Evolutionary conservation across 2,888 invertebrate species (phyloP), one percentile per base, ranked within the genome.

Genomic region (Synanthedon myopaeformis): DNA sequence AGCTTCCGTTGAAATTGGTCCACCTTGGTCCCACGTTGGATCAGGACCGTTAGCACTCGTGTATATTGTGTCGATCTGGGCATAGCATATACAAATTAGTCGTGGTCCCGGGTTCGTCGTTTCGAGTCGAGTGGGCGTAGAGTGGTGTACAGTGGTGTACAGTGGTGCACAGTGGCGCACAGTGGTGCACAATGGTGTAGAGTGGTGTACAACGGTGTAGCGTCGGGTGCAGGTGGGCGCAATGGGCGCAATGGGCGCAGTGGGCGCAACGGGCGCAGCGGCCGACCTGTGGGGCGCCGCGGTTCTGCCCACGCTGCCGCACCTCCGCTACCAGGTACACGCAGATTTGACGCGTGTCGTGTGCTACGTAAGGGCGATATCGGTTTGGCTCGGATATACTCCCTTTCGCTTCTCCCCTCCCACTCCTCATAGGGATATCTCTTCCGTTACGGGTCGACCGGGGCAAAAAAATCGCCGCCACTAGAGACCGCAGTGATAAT

Each of bases 271-370:
- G 62, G 61, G 64, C 60, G 61, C 64, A 57, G 67, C 70, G 60
- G 69, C 70, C 64, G 78, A 80, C 73, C 70, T 80, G 72, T 82
- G 82, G 82, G 74, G 70, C 60, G 73, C 74, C 64, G 75, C 76
- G 59, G 69, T 80, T 69, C 72, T 81, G 72, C 80, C 79, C 59
- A 63, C 79, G 59, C 69, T 81, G 67, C 74, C 78, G 61, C 69
- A 67, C 57, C 64, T 81, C 67, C 73, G 82, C 64, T 82, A 81
- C 68, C 82, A 81, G 82, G 82, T 82, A 78, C 62, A 59, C 53
- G 53, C 52, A 51, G 54, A 45, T 42, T 57, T 56, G 61, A 57
- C 60, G 59, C 56, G 56, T 54, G 54, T 55, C 55, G 57, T 57
- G 58, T 57, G 59, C 59, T 45, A 13, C 13, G 45, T 45, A 45